Evolutionary conservation across 64 coral and sea anemone genomes (phyloP).

Genomic region (Dendronephthya gigantea): DNA sequence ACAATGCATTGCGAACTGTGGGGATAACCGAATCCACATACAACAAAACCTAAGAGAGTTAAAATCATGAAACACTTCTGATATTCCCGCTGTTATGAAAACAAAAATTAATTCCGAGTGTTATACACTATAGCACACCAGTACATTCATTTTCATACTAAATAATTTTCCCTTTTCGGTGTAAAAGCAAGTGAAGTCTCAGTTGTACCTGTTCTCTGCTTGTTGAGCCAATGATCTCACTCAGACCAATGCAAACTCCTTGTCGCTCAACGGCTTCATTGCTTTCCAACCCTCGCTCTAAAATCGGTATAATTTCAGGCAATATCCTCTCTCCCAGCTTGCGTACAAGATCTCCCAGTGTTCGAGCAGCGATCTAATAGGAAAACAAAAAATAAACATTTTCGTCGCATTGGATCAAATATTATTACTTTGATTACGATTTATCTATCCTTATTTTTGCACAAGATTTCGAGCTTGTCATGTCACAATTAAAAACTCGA

Average conservation of each 20-base stretch:
- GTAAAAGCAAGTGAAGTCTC: not conserved
- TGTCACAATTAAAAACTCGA: not conserved
- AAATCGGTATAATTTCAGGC: conserved; percentile 95
- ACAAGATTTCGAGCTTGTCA: no score
- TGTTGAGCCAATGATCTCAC: conserved; percentile 89
- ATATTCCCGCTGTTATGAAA: not conserved
- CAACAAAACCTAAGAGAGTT: conserved; percentile 46
- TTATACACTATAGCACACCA: no score
- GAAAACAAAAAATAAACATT: no score
- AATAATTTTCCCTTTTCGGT: no score
- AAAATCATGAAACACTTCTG: not conserved
- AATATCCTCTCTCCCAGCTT: conserved; percentile 85
- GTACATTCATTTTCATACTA: no score
- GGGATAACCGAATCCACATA: conserved; percentile 82
- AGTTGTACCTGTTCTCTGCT: conserved; percentile 76
- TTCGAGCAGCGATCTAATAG: conserved; percentile 74
- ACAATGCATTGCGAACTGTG: conserved; percentile 69
- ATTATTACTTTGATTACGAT: no score
- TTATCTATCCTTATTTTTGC: no score
- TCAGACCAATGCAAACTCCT: conserved; percentile 91
- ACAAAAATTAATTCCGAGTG: no score
- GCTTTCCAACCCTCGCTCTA: conserved; percentile 79
- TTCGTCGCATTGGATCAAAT: no score
- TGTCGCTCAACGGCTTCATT: conserved; percentile 71
- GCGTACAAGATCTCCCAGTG: conserved; percentile 80